Base-by-base conservation (phyloP, 2,797 vertebrate species). In the Tadarida brasiliensis region DNA sequence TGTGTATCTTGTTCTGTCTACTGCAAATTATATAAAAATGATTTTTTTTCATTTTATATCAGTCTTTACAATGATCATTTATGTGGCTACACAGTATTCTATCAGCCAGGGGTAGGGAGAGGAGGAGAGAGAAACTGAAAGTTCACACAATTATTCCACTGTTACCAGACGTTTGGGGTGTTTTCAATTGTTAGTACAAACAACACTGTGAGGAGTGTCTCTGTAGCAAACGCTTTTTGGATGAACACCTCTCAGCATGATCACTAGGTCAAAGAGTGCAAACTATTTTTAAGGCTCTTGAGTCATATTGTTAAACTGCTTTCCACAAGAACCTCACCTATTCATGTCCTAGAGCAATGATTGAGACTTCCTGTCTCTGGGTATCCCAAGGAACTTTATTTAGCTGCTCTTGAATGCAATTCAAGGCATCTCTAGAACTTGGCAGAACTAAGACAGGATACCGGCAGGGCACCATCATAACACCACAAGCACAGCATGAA, bases 401-500 rank as follows among this genome's bases (percentile, higher is more conserved):
- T 57, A 67, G 49, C 57, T 78, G 51, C 28, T 67, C 17, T 59
- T 35, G 44, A 84, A 73, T 44, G 85, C 82, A 91, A 63, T 33
- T 89, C 49, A 94, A 35, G 63, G 20, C 78, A 91, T 17, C 86
- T 81, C 80, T 89, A 35, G 91, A 68, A 39, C 71, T 80, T 71
- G 78, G 85, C 85, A 94, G 63, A 47, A 30, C 44, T 7, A 35
- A 84, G 49, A 24, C 76, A 85, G 22, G 24, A 11, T 30, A 39
- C 28, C 28, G 49, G 47, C 30, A 87, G 56, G 51, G 20, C 19
- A 57, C 49, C 39, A 51, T 9, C 24, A 11, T 24, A 63, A 85
- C 14, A 61, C 56, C 26, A 12, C 3, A 22, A 14, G 17, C 71
- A 35, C 0, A 24, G 54, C 57, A 87, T 0, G 7, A 61, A 47